phyloP scores from a whole-genome alignment of 2,797 vertebrate genomes.

The Dipus sagitta region DNA sequence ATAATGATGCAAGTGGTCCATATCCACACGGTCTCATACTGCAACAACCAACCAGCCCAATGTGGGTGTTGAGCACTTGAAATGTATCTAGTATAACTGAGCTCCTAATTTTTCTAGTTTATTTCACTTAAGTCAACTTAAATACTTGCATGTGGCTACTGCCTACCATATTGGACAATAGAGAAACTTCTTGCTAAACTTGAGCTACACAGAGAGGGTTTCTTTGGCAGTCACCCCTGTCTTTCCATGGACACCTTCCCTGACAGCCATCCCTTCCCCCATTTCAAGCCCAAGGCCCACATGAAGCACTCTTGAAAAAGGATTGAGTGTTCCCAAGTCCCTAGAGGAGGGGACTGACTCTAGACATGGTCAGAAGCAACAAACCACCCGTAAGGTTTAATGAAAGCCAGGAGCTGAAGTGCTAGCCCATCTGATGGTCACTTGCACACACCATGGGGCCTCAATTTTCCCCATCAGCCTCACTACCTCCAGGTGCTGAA shows the following conservation, averaged over 20 bases:
- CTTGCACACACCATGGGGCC: background rate
- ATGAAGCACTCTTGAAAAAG: background rate
- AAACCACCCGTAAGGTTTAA: background rate
- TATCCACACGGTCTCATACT: background rate
- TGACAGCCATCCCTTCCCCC: background rate
- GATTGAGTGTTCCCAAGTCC: background rate
- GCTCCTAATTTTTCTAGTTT: background rate
- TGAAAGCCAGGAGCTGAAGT: background rate
- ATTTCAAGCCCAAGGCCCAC: background rate
- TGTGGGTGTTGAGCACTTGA: background rate
- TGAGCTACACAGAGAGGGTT: background rate
- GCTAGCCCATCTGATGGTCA: background rate
- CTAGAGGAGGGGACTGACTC: background rate
- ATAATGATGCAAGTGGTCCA: background rate
- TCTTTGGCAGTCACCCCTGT: background rate
- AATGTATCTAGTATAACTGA: background rate
- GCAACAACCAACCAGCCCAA: background rate
- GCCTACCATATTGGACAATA: background rate
- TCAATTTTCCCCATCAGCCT: background rate
- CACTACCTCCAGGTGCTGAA: background rate
- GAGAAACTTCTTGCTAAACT: background rate
- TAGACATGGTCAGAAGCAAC: background rate
- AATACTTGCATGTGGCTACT: background rate
- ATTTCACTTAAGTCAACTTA: constrained; percentile 17
- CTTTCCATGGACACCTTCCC: background rate